These are phyloP conservation scores for Tetropium fuscum DNA, from an alignment of 2,888 invertebrate species.

Conservation along the genomic window DNA sequence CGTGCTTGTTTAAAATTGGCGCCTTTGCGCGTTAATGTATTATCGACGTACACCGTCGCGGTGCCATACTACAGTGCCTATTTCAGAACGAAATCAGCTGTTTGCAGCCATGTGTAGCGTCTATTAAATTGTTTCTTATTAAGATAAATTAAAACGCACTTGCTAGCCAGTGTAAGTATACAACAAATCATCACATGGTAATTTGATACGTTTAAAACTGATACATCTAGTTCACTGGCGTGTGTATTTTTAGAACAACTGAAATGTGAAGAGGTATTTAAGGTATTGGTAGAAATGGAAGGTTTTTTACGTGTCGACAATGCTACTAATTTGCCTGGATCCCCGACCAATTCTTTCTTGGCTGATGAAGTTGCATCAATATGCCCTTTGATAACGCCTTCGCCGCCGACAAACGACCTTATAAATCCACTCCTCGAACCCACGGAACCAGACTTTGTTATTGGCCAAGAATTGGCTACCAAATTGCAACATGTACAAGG, in stretches of 20 bases:
- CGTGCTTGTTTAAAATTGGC: constrained; percentile 22
- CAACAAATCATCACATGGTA: neutral
- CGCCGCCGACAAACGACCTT: constrained; percentile 65
- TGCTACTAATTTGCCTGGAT: constrained; percentile 49
- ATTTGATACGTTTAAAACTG: neutral
- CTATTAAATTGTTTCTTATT: constrained; percentile 29
- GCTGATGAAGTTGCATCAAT: constrained; percentile 65
- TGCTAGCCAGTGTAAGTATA: constrained; percentile 1
- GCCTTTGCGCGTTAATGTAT: neutral
- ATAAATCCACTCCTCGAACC: constrained; percentile 61
- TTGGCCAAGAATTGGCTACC: constrained; percentile 59
- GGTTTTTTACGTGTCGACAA: constrained; percentile 49
- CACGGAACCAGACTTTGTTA: constrained; percentile 56
- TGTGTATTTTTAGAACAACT: no score
- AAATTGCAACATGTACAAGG: constrained; percentile 63
- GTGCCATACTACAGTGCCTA: constrained; percentile 35
- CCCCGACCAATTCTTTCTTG: constrained; percentile 61
- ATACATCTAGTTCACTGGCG: no score
- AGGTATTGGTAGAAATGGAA: constrained; percentile 40
- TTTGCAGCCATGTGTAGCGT: constrained; percentile 27
- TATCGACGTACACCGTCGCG: constrained; percentile 35
- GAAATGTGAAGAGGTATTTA: constrained; percentile 7
- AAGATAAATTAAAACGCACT: constrained; percentile 28
- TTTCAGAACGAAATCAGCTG: constrained; percentile 34
- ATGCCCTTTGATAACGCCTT: constrained; percentile 65